Base-by-base conservation (phyloP, 37 sponge, comb jelly and placozoan genomes). In the Ephydatia muelleri region DNA sequence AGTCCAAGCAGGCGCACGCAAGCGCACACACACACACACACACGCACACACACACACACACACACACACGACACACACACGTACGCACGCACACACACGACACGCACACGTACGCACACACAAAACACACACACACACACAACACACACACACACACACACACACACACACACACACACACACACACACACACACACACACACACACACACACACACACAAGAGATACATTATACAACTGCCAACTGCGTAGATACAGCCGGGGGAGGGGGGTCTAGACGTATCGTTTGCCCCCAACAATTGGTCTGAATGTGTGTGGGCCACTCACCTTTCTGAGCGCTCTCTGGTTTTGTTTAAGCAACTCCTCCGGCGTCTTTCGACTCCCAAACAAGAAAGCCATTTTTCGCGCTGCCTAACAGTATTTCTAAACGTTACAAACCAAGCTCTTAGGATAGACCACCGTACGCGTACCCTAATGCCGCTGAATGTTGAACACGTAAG, bases 331-430 rank as follows among this genome's bases (percentile, higher is more conserved):
- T 57, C 84, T 93, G 26, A 98, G 89, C 21, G 98, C 98, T 19
- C 98, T 80, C 73, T 98, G 98, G 79, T 98, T 98, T 82, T 95
- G 94, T 75, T 89, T 91, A 40, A 98, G 93, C 90, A 98, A 72
- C 67, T 98, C 96, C 75, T 98, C 98, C 1, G 98, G 87, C 23
- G 82, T 87, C 68, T 87, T 87, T 48, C 82, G 80, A 31, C 48
- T 74, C 25, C 87, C 87, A 81, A 87, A 87, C 75, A 87, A 26
- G 25, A 32, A 35, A 36, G 31, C 74, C 74, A 73, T 73, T 12
- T 31, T 68, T 68, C 8, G n/a, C n/a, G n/a, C n/a, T n/a, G n/a
- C n/a, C n/a, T n/a, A n/a, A n/a, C n/a, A n/a, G n/a, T n/a, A n/a
- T n/a, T n/a, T n/a, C n/a, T n/a, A n/a, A n/a, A n/a, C n/a, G n/a